Percentiles rank a stretch among this genome's conserved stretches.
phyloP scores from a whole-genome alignment of 2,888 invertebrate species.

The Acronicta psi region DNA sequence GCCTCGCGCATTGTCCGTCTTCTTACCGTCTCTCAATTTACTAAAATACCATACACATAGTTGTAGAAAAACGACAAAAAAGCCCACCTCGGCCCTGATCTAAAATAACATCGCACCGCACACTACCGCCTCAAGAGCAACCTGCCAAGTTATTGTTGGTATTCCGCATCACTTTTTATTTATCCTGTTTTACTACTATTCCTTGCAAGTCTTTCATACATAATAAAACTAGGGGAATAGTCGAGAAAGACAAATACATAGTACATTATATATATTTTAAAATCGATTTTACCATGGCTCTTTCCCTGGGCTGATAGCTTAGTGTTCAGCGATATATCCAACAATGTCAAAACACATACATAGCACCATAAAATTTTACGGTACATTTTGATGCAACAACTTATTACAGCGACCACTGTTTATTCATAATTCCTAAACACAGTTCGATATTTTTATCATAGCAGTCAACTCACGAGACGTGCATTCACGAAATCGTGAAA shows the following conservation, averaged over 20 bases:
- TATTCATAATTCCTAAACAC: constrained; percentile 80
- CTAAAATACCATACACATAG: constrained; percentile 65
- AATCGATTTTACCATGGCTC: constrained; percentile 92
- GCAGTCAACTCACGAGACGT: constrained; percentile 66
- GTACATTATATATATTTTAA: constrained; percentile 53
- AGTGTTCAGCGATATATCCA: constrained; percentile 91
- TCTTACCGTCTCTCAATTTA: constrained; percentile 38
- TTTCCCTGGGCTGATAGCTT: constrained; percentile 92
- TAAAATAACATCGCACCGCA: constrained; percentile 74
- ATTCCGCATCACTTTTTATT: constrained; percentile 40
- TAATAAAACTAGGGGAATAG: not conserved
- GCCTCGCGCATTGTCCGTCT: constrained; percentile 12
- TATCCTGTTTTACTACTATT: constrained; percentile 12
- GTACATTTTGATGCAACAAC: constrained; percentile 82
- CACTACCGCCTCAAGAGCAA: constrained; percentile 55
- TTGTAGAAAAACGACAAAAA: constrained; percentile 70
- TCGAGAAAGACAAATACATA: constrained; percentile 23
- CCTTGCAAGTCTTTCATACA: not conserved
- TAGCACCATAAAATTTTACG: constrained; percentile 90
- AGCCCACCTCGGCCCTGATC: constrained; percentile 70
- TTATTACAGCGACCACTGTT: constrained; percentile 66
- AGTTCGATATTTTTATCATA: constrained; percentile 66
- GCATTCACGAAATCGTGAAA: constrained; percentile 64
- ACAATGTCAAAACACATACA: constrained; percentile 91
- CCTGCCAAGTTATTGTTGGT: constrained; percentile 64